A percentile compares a stretch with the other conserved stretches of the same genome.
These are phyloP conservation scores for Kryptopterus vitreolus DNA, from an alignment of 2,797 vertebrate genomes.

Conservation along the genomic window DNA sequence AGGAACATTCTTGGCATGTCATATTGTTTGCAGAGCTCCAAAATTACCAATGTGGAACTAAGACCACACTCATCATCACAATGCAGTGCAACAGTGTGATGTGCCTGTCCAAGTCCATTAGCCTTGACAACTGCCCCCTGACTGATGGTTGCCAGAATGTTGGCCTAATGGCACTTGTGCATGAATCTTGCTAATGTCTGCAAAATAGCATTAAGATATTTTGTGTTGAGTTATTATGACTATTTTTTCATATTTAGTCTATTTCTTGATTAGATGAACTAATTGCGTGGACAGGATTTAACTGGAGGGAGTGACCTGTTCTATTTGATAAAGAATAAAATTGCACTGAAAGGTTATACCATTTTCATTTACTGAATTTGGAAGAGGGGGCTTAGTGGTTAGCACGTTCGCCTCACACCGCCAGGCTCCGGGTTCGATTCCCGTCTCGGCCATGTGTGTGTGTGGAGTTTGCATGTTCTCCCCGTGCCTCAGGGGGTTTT, in stretches of 20 bases:
- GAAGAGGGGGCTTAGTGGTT: too few species aligned
- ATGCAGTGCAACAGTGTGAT: slow-evolving; percentile 30
- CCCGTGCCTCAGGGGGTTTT: too few species aligned
- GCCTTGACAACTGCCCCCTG: neutral
- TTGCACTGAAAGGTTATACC: too few species aligned
- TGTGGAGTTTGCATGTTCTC: too few species aligned
- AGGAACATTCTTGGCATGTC: slow-evolving; percentile 30
- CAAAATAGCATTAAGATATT: slow-evolving; percentile 16
- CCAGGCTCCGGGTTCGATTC: too few species aligned
- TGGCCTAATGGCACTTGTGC: neutral
- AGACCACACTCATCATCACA: slow-evolving; percentile 27
- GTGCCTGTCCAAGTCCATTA: slow-evolving; percentile 42
- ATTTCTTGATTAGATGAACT: slow-evolving; percentile 5
- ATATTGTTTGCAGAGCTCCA: slow-evolving; percentile 21
- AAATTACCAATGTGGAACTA: slow-evolving; percentile 37
- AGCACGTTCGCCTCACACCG: too few species aligned
- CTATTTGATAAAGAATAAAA: too few species aligned
- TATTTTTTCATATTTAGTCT: neutral
- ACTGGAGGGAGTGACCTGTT: neutral
- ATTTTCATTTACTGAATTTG: too few species aligned
- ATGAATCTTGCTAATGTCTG: neutral
- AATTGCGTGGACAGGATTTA: neutral
- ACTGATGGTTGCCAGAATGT: slow-evolving; percentile 14
- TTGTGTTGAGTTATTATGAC: neutral
- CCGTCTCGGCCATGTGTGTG: too few species aligned